Percentiles rank a stretch among this genome's conserved stretches.
Conservation (phyloP, 2,888 invertebrate species). For the Tachina lurida region DNA sequence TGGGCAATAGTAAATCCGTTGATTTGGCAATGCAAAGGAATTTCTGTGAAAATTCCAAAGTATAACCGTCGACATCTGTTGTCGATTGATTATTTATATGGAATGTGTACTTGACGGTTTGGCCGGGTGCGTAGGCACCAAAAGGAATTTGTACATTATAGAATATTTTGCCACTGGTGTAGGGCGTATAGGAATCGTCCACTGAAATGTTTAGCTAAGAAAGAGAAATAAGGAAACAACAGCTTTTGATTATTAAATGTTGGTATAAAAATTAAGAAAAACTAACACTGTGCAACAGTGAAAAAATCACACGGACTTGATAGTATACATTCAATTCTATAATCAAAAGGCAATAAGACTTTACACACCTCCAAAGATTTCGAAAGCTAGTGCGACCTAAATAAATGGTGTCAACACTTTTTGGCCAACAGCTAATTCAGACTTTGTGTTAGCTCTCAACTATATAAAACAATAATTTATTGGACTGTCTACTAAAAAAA, state of each 20-base stretch:
- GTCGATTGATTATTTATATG: slow-evolving; percentile 75
- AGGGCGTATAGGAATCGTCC: slow-evolving; percentile 56
- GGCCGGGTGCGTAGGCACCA: slow-evolving; percentile 75
- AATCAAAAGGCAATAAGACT: too few relatives aligned
- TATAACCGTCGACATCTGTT: slow-evolving; percentile 67
- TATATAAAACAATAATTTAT: too few relatives aligned
- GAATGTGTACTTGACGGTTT: slow-evolving; percentile 73
- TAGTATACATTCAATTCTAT: too few relatives aligned
- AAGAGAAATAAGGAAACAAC: background rate
- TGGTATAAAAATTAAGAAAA: background rate
- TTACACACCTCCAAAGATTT: too few relatives aligned
- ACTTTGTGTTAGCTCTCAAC: too few relatives aligned
- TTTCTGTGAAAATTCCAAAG: slow-evolving; percentile 68
- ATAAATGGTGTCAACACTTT: too few relatives aligned
- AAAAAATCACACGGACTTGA: too few relatives aligned
- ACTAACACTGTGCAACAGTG: background rate
- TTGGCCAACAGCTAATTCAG: too few relatives aligned
- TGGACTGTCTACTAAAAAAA: too few relatives aligned
- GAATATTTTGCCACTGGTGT: slow-evolving; percentile 72
- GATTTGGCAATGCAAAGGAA: slow-evolving; percentile 73
- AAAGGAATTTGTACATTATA: slow-evolving; percentile 74
- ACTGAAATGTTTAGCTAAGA: slow-evolving; percentile 47
- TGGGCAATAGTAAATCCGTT: slow-evolving; percentile 67
- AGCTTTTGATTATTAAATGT: background rate
- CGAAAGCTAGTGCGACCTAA: too few relatives aligned